These are phyloP conservation scores for Metallyticus violacea DNA, from an alignment of 2,888 invertebrate species.

Conservation along the genomic window DNA sequence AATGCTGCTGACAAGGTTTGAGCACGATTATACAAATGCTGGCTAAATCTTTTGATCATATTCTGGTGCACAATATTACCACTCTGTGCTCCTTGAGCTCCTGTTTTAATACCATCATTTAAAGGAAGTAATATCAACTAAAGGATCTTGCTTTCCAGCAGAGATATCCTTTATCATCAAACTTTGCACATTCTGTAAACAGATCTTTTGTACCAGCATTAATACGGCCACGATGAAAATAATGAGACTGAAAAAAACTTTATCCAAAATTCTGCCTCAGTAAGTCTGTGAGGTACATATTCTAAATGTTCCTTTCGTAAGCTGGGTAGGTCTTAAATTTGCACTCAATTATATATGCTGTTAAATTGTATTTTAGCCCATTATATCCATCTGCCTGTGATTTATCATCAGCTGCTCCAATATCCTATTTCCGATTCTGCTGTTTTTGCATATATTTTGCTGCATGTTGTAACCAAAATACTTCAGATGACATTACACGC, in stretches of 20 bases:
- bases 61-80: too few species aligned
- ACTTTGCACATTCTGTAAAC: conserved; percentile 95
- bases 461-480: conserved; percentile 95
- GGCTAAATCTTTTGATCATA: too few species aligned
- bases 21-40: too few species aligned
- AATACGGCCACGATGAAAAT: conserved; percentile 92
- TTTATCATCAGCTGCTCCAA: conserved; percentile 91
- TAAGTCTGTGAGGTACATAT: conserved; percentile 91
- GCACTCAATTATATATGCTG: conserved; percentile 93
- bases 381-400: conserved; percentile 96
- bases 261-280: conserved; percentile 98
- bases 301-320: conserved; percentile 93
- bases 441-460: conserved; percentile 67
- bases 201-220: conserved; percentile 89
- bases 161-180: conserved; percentile 81
- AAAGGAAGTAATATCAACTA: too few species aligned
- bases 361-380: conserved; percentile 95
- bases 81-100: too few species aligned
- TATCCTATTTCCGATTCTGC: conserved; percentile 75
- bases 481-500: conserved; percentile 92
- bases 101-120: too few species aligned
- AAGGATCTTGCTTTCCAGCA: too few species aligned
- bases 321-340: conserved; percentile 99
- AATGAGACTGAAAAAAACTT: conserved; percentile 99
- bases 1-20: too few species aligned